phyloP scores from a whole-genome alignment of 2,113 vertebrate species.

The Hypomesus transpacificus region DNA sequence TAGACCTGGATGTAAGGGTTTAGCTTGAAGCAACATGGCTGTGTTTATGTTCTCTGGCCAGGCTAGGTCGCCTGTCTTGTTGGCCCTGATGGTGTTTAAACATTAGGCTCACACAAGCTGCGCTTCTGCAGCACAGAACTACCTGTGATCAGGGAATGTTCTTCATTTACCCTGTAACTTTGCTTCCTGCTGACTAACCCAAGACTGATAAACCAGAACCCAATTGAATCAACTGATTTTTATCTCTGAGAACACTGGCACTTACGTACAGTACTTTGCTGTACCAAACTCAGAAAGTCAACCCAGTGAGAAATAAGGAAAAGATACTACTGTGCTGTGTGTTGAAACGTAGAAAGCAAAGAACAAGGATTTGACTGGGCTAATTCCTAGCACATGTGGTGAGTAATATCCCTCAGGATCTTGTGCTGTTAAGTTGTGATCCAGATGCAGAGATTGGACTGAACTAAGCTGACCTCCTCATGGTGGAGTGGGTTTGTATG shows the following conservation, averaged over 20 bases:
- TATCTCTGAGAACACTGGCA: constrained; percentile 19
- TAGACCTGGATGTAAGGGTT: constrained; percentile 38
- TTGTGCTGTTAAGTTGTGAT: constrained; percentile 35
- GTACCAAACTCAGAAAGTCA: constrained; percentile 28
- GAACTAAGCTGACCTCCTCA: constrained; percentile 55
- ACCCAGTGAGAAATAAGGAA: constrained; percentile 49
- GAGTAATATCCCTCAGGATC: constrained; percentile 48
- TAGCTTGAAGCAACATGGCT: constrained; percentile 47
- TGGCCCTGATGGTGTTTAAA: constrained; percentile 13
- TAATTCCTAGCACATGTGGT: constrained; percentile 62
- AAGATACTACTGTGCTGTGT: constrained; percentile 21
- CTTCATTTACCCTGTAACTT: background rate
- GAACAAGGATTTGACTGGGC: constrained; percentile 4
- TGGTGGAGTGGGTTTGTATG: constrained; percentile 25
- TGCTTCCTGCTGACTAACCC: constrained; percentile 1
- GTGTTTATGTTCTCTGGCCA: constrained; percentile 36
- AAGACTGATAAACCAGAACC: background rate
- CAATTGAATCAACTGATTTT: constrained; percentile 19
- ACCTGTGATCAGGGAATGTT: background rate
- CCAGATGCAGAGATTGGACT: constrained; percentile 57
- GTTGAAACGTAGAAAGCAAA: constrained; percentile 40
- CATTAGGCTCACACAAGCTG: background rate
- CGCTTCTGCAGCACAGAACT: constrained; percentile 6
- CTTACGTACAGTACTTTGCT: constrained; percentile 15
- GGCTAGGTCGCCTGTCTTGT: constrained; percentile 20